phyloP scores from a whole-genome alignment of 2,888 invertebrate species.

The Cerastis rubricosa region DNA sequence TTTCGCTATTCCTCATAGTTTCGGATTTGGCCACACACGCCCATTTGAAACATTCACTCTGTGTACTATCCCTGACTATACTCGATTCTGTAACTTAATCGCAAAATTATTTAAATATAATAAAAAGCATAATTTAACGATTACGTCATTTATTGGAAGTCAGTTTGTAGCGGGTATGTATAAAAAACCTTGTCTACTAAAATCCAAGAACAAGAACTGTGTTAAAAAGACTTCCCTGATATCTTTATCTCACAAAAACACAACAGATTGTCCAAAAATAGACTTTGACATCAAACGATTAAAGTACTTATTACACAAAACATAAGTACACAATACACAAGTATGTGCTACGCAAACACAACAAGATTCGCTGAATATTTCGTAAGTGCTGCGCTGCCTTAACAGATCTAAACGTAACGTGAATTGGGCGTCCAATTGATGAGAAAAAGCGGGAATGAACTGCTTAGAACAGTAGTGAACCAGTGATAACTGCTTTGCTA shows the following conservation, averaged over 20 bases:
- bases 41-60: too few species aligned
- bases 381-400: conserved; percentile 82
- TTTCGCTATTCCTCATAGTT: too few species aligned
- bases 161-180: background rate
- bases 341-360: conserved; percentile 78
- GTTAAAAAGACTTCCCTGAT: background rate
- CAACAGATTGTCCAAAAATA: conserved; percentile 24
- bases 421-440: conserved; percentile 62
- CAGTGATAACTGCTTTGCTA: too few species aligned
- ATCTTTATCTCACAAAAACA: background rate
- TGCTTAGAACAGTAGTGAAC: too few species aligned
- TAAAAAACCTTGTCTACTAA: background rate
- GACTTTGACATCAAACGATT: conserved; percentile 38
- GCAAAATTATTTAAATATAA: too few species aligned
- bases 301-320: conserved; percentile 37
- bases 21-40: too few species aligned
- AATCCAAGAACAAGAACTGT: background rate
- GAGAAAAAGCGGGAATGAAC: conserved; percentile 18
- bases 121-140: background rate
- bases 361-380: conserved; percentile 77
- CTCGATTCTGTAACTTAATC: too few species aligned
- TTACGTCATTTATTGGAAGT: background rate
- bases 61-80: too few species aligned
- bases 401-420: conserved; percentile 77
- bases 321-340: conserved; percentile 51